Percentiles rank a stretch among this genome's conserved stretches.
Evolutionary conservation across 23 tunicate species (phyloP).

Genomic region (Styela clava): DNA sequence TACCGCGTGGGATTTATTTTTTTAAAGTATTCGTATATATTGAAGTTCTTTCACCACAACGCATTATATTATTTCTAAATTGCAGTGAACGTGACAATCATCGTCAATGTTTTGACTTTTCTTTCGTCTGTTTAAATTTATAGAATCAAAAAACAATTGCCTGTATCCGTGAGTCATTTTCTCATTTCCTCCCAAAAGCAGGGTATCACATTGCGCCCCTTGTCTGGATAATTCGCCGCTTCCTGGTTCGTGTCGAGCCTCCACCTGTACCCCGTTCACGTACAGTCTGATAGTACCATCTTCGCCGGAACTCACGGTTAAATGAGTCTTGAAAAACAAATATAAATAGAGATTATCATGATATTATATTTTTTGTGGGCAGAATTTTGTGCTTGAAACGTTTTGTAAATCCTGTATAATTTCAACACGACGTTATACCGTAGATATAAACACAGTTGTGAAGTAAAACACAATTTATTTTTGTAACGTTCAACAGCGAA

Average conservation of each 20-base stretch:
- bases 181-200: constrained; percentile 1
- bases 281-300: neutral
- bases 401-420: too few species aligned
- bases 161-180: neutral
- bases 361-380: too few species aligned
- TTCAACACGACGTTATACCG: too few species aligned
- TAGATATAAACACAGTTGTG: too few species aligned
- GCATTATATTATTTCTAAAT: neutral
- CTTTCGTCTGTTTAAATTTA: neutral
- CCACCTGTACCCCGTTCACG: constrained; percentile 12
- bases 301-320: constrained; percentile 3
- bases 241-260: constrained; percentile 1
- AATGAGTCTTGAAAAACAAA: constrained; percentile 5
- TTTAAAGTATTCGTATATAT: too few species aligned
- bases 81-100: neutral
- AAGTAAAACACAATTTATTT: too few species aligned
- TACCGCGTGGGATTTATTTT: too few species aligned
- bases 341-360: neutral
- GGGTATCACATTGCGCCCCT: neutral
- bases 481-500: too few species aligned
- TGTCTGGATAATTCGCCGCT: neutral
- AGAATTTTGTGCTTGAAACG: too few species aligned
- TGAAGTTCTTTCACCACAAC: neutral
- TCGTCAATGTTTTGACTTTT: neutral
- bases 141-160: neutral